phyloP scores from a whole-genome alignment of 2,888 invertebrate species.

The Drosophila planitibia region DNA sequence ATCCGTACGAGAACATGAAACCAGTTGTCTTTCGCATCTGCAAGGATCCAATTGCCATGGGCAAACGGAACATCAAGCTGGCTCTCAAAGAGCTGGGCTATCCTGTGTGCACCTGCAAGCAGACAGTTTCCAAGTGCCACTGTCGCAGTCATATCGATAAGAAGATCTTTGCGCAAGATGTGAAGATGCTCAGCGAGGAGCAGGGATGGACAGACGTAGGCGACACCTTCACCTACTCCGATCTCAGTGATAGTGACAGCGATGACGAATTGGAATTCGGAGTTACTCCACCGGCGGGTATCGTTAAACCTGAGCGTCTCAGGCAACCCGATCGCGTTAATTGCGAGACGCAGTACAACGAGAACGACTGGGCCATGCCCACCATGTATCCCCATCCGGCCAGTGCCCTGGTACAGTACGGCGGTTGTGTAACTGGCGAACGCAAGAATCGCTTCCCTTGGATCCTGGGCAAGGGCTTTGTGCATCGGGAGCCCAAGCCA shows the following conservation, averaged over 20 bases:
- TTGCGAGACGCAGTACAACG: constrained; percentile 88
- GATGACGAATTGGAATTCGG: constrained; percentile 90
- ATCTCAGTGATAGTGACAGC: constrained; percentile 77
- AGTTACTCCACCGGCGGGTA: constrained; percentile 90
- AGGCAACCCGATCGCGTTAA: constrained; percentile 86
- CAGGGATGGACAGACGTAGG: constrained; percentile 63
- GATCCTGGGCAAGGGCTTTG: constrained; percentile 59
- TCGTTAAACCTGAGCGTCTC: constrained; percentile 87
- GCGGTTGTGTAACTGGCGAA: constrained; percentile 73
- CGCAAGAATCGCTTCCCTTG: constrained; percentile 55
- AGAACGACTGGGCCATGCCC: constrained; percentile 86
- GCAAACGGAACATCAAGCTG: constrained; percentile 86
- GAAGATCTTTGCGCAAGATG: constrained; percentile 86
- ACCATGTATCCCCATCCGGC: constrained; percentile 71
- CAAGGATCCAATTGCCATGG: constrained; percentile 86
- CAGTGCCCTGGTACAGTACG: constrained; percentile 72
- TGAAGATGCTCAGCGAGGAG: constrained; percentile 85
- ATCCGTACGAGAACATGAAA: constrained; percentile 89
- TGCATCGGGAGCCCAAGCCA: constrained; percentile 39
- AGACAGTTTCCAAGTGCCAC: constrained; percentile 84
- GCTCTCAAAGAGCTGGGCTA: constrained; percentile 86
- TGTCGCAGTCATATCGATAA: constrained; percentile 83
- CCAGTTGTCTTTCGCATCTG: constrained; percentile 89
- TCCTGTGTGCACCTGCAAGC: constrained; percentile 86
- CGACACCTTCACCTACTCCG: constrained; percentile 70